These are phyloP conservation scores for Athalia rosae DNA, from an alignment of 2,888 invertebrate genomes.

Conservation along the genomic window DNA sequence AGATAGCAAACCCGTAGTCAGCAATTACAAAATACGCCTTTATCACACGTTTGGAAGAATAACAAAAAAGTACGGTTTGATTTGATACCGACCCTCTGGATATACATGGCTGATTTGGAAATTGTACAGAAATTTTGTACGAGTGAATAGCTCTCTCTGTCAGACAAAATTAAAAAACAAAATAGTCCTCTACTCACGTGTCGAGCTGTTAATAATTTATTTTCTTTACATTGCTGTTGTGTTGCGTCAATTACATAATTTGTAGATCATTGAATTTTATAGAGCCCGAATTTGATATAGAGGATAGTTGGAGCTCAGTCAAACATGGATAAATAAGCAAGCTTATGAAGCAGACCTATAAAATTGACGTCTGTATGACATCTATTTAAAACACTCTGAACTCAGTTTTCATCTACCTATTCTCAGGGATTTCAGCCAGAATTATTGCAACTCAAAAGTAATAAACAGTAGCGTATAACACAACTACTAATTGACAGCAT, in stretches of 20 bases:
- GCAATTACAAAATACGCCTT: too few species aligned
- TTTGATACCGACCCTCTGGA: too few species aligned
- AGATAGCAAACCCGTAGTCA: background rate
- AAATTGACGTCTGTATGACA: background rate
- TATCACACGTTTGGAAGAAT: too few species aligned
- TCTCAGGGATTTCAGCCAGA: background rate
- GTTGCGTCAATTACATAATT: too few species aligned
- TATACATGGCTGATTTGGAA: too few species aligned
- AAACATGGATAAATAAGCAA: conserved; percentile 21
- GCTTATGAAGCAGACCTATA: background rate
- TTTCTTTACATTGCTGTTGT: too few species aligned
- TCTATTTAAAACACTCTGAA: background rate
- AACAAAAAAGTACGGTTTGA: too few species aligned
- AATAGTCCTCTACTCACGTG: too few species aligned
- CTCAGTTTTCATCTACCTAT: conserved; percentile 9
- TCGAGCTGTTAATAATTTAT: too few species aligned
- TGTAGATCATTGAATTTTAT: background rate
- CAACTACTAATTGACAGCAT: conserved; percentile 1
- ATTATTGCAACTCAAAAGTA: conserved; percentile 8
- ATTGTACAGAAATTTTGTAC: too few species aligned
- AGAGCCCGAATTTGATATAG: background rate
- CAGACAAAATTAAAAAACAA: too few species aligned
- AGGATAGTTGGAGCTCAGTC: background rate
- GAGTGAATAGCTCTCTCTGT: too few species aligned
- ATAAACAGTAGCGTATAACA: conserved; percentile 4